phyloP scores from a whole-genome alignment of 1,140 invertebrate species.

The Protaetia brevitarsis region DNA sequence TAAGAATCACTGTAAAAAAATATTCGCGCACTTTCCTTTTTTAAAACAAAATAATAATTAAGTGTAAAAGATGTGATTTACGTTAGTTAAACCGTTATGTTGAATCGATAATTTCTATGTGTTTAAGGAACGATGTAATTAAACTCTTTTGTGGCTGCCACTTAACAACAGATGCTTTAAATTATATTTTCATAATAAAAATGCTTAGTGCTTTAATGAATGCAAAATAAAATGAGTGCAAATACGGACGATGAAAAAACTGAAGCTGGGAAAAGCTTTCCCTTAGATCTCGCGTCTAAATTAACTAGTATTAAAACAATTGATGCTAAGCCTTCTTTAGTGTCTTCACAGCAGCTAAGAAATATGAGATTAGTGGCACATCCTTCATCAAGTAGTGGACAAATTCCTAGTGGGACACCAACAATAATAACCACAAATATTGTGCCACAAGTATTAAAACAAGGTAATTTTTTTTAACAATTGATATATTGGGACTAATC shows the following conservation, averaged over 20 bases:
- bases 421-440: constrained; percentile 46
- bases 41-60: no score
- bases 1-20: neutral
- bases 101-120: neutral
- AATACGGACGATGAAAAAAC: constrained; percentile 46
- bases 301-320: constrained; percentile 40
- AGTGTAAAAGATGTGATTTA: neutral
- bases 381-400: constrained; percentile 27
- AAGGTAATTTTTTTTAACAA: constrained; percentile 34
- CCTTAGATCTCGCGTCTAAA: constrained; percentile 45
- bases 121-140: no score
- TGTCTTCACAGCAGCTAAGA: constrained; percentile 41
- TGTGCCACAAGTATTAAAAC: constrained; percentile 45
- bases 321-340: constrained; percentile 42
- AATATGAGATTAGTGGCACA: constrained; percentile 44
- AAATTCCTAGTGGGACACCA: constrained; percentile 33
- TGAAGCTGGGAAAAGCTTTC: constrained; percentile 42
- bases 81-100: neutral
- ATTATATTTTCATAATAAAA: constrained; percentile 16
- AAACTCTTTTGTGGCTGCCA: neutral
- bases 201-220: neutral
- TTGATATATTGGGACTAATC: neutral
- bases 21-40: neutral
- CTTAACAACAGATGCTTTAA: constrained; percentile 19
- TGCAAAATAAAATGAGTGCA: constrained; percentile 40